These are phyloP conservation scores for Channallabes apus DNA, from an alignment of 2,797 vertebrate genomes.

Conservation along the genomic window DNA sequence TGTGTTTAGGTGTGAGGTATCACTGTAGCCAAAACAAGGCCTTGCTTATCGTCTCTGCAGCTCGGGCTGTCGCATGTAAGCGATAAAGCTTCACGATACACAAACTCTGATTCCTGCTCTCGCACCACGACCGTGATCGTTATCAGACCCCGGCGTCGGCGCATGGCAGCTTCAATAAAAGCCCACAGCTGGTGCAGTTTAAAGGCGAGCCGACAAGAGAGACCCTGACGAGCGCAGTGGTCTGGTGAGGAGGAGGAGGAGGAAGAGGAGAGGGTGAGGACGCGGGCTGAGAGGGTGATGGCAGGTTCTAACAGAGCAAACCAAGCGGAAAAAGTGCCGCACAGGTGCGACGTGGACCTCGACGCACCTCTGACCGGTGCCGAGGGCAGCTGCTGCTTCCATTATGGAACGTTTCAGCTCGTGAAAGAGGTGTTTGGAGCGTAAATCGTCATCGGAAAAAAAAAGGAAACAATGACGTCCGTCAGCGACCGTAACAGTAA, in stretches of 20 bases:
- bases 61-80: conserved; percentile 49
- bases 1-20: conserved; percentile 45
- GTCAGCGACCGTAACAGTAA: background rate
- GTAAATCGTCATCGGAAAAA: background rate
- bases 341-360: conserved; percentile 75
- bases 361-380: conserved; percentile 61
- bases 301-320: conserved; percentile 68
- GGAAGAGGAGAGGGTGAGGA: conserved; percentile 12
- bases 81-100: conserved; percentile 40
- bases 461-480: background rate
- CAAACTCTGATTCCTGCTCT: conserved; percentile 19
- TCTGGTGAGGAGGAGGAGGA: conserved; percentile 27
- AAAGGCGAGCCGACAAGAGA: conserved; percentile 44
- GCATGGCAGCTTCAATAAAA: conserved; percentile 52
- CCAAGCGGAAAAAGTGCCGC: conserved; percentile 67
- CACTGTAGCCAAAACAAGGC: conserved; percentile 61
- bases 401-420: background rate
- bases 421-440: background rate
- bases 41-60: conserved; percentile 40
- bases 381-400: conserved; percentile 61
- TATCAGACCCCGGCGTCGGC: conserved; percentile 52
- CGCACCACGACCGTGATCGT: conserved; percentile 38
- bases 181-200: conserved; percentile 42
- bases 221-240: conserved; percentile 37
- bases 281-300: conserved; percentile 60